Evolutionary conservation across 1,140 invertebrate species (phyloP).

Genomic region (Lasioglossum baleicum): DNA sequence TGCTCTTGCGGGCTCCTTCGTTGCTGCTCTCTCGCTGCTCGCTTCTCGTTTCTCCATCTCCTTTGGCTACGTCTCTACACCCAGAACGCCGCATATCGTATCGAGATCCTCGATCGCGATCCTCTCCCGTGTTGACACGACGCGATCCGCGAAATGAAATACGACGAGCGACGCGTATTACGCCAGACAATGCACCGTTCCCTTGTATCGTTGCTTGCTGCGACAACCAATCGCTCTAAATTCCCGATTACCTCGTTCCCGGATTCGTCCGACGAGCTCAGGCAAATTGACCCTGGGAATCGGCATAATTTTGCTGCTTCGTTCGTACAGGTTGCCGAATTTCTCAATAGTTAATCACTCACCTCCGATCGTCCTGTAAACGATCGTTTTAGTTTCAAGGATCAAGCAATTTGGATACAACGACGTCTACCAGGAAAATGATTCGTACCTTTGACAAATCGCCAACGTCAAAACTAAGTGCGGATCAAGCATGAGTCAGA

Average conservation of each 20-base stretch:
- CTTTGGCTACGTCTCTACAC: conserved; percentile 61
- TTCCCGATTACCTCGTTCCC: not conserved
- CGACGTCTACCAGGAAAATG: too few relatives aligned
- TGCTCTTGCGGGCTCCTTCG: too few relatives aligned
- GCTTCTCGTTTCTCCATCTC: conserved; percentile 37
- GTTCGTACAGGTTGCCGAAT: too few relatives aligned
- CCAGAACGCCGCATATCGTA: conserved; percentile 46
- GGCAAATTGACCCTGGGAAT: not conserved
- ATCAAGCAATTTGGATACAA: too few relatives aligned
- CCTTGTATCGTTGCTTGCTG: not conserved
- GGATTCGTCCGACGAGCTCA: not conserved
- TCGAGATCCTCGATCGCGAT: conserved; percentile 51
- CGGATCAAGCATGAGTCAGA: conserved; percentile 4
- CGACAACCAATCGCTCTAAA: not conserved
- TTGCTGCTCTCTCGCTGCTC: too few relatives aligned
- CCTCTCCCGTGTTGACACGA: conserved; percentile 32
- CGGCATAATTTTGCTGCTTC: too few relatives aligned
- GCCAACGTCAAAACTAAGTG: not conserved
- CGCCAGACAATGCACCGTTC: not conserved
- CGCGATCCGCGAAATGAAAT: conserved; percentile 51
- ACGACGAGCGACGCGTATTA: conserved; percentile 51
- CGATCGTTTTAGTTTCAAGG: too few relatives aligned
- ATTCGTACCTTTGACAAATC: too few relatives aligned
- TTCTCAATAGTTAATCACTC: too few relatives aligned
- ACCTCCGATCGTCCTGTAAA: too few relatives aligned